These are phyloP conservation scores for Heteromurus nitidus DNA, from an alignment of 2,888 invertebrate genomes.

Conservation along the genomic window DNA sequence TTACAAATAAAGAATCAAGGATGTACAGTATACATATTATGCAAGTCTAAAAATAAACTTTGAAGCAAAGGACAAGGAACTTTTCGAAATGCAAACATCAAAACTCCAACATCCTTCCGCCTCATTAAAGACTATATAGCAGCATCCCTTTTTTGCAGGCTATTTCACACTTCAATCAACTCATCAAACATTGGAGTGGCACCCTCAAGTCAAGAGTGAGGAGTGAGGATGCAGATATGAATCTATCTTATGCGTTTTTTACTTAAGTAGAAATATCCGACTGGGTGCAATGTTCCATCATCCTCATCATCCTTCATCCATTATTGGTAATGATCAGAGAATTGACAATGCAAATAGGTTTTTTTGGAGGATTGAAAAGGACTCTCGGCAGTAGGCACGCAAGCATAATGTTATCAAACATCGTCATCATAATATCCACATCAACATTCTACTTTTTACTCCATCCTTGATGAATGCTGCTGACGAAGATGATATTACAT, in stretches of 20 bases:
- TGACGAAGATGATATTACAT: slow-evolving; percentile 30
- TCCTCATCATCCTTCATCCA: background rate
- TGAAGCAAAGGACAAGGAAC: too few species aligned
- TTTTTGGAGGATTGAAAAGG: background rate
- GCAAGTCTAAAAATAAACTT: too few species aligned
- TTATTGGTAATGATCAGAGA: slow-evolving; percentile 1
- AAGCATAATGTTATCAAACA: background rate
- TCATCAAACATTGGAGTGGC: slow-evolving; percentile 47
- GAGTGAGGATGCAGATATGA: too few species aligned
- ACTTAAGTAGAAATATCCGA: too few species aligned
- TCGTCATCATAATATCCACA: background rate
- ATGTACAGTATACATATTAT: too few species aligned
- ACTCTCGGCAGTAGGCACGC: slow-evolving; percentile 7
- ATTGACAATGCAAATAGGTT: slow-evolving; percentile 44
- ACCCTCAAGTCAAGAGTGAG: too few species aligned
- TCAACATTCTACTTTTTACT: background rate
- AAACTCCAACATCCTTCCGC: too few species aligned
- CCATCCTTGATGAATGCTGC: background rate
- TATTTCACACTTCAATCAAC: background rate
- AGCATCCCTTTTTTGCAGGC: too few species aligned
- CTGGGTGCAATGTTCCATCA: slow-evolving; percentile 44
- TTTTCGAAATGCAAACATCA: too few species aligned
- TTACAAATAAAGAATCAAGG: too few species aligned
- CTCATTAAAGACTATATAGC: too few species aligned
- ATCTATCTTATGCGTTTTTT: too few species aligned